Evolutionary conservation across 2,113 vertebrate genomes (phyloP).

Genomic region (Toxotes chatareus): DNA sequence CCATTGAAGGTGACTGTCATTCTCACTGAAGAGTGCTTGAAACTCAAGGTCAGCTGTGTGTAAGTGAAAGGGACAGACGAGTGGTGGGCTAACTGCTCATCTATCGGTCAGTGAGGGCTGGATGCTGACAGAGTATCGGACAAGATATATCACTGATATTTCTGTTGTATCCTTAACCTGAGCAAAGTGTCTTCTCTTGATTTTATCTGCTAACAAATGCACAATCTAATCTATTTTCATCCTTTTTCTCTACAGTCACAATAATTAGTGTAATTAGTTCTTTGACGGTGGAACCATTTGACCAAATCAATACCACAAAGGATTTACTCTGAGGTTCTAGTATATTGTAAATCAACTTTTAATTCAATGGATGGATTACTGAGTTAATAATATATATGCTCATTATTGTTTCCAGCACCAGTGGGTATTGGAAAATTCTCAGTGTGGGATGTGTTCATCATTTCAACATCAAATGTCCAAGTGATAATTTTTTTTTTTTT

Average conservation of each 20-base stretch:
- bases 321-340: slow-evolving; percentile 22
- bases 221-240: slow-evolving; percentile 11
- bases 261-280: slow-evolving; percentile 23
- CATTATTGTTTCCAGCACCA: slow-evolving; percentile 34
- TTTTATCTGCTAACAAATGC: slow-evolving; percentile 21
- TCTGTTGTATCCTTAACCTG: not conserved
- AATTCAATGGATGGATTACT: slow-evolving; percentile 43
- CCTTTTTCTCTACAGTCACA: slow-evolving; percentile 15
- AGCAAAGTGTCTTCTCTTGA: slow-evolving; percentile 1
- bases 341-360: slow-evolving; percentile 38
- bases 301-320: slow-evolving; percentile 36
- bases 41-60: slow-evolving; percentile 1
- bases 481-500: slow-evolving; percentile 16
- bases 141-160: not conserved
- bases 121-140: not conserved
- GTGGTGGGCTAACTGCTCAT: not conserved
- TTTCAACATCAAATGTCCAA: slow-evolving; percentile 29
- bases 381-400: slow-evolving; percentile 49
- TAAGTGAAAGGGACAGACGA: not conserved
- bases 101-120: not conserved
- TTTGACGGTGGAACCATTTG: slow-evolving; percentile 25
- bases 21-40: slow-evolving; percentile 28
- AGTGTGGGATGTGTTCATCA: slow-evolving; percentile 38
- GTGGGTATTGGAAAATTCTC: slow-evolving; percentile 23
- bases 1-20: not conserved